A percentile compares a stretch with the other conserved stretches of the same genome.
Evolutionary conservation across 2,113 vertebrate species (phyloP).

Genomic region (Larimichthys polyactis): DNA sequence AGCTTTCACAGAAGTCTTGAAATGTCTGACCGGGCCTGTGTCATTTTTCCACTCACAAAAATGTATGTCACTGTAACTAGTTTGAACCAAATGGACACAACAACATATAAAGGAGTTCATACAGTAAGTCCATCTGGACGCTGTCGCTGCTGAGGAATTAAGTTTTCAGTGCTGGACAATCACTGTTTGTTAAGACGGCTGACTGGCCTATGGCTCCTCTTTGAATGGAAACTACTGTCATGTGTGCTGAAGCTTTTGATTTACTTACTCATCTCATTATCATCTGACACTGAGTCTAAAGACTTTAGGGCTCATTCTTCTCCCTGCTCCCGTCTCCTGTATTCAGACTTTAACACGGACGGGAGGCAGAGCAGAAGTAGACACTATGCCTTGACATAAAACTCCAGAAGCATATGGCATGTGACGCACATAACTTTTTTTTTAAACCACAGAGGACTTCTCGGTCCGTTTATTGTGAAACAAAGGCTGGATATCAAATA

Average conservation of each 20-base stretch:
- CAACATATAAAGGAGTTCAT: neutral
- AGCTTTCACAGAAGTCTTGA: neutral
- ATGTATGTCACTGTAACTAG: neutral
- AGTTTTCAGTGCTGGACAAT: neutral
- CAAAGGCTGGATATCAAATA: neutral
- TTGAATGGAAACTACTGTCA: neutral
- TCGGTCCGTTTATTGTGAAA: constrained; percentile 8
- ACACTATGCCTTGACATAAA: neutral
- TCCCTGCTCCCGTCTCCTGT: neutral
- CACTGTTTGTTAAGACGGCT: neutral
- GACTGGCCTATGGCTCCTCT: neutral
- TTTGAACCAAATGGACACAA: neutral
- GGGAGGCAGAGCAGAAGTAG: neutral
- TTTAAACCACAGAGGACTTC: constrained; percentile 6
- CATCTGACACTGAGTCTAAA: neutral
- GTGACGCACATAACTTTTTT: neutral
- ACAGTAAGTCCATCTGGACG: neutral
- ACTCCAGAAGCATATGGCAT: neutral
- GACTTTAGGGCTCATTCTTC: neutral
- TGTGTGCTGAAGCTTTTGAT: neutral
- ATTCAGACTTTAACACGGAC: neutral
- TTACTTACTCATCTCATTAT: neutral
- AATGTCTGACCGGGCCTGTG: neutral
- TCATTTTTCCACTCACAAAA: no score
- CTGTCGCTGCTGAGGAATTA: neutral